Base-by-base conservation (phyloP, 2,888 invertebrate genomes). In the Leptinotarsa rubiginosa region DNA sequence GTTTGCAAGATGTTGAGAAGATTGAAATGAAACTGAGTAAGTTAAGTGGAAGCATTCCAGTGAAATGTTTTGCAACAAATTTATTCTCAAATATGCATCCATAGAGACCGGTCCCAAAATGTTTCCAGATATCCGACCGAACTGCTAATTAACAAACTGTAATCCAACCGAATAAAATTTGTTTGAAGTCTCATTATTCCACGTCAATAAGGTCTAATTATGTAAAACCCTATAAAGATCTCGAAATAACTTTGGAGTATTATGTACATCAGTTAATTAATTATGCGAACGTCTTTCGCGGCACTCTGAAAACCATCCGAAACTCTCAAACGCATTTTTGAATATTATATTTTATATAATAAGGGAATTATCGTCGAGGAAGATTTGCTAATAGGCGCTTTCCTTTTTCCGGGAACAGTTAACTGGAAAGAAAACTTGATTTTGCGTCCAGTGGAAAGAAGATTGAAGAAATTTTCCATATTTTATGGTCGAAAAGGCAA, bases 201-300 rank as follows among this genome's bases (percentile, higher is more conserved):
- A 62, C 62, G 31, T 62, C 31, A 62, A 62, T 62, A 62, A n/a
- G 25, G 31, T 41, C 62, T 62, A 62, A 62, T 62, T 62, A 62
- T 25, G 62, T 41, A 62, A 62, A 62, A 62, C 62, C 62, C n/a
- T 62, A 62, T 31, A 62, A 62, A 62, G n/a, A n/a, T 41, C 41
- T 41, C 12, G n/a, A n/a, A 41, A 62, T 62, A 62, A 62, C 62
- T 62, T 62, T 31, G n/a, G 31, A 31, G 62, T 62, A 62, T 62
- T 62, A 62, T 62, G 31, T 62, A 62, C 62, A 62, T 62, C 62
- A 62, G 62, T 62, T 41, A 62, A 31, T 62, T 41, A 62, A 62
- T 62, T 62, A 41, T 62, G n/a, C 31, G 18, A 62, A 62, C 25
- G 41, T 62, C 62, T 62, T 56, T 62, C n/a, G n/a, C 62, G 31